A percentile compares a stretch with the other conserved stretches of the same genome.
phyloP scores from a whole-genome alignment of 2,797 vertebrate genomes.

The Crypturellus tataupa region DNA sequence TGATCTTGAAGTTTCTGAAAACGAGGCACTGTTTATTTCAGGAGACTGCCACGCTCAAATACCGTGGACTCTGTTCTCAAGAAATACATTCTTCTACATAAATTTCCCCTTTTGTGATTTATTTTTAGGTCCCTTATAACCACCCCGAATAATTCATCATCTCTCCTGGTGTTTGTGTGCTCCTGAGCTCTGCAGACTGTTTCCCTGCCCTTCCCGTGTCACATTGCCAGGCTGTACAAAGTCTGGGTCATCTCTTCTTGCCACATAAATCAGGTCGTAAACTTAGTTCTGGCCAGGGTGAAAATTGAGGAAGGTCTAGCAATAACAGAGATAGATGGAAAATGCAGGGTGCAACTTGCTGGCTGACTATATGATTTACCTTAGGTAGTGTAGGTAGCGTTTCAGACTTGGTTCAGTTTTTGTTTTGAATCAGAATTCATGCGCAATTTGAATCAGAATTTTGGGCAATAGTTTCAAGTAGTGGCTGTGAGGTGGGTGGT shows the following conservation, averaged over 20 bases:
- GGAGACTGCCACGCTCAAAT: not conserved
- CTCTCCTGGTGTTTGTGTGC: not conserved
- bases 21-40: not conserved
- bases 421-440: conserved; percentile 10
- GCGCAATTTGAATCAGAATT: not conserved
- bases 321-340: not conserved
- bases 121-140: not conserved
- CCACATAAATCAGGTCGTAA: not conserved
- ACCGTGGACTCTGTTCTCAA: not conserved
- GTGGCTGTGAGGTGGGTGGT: not conserved
- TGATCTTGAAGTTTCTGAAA: not conserved
- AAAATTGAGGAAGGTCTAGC: not conserved
- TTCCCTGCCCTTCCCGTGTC: not conserved
- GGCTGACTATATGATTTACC: not conserved
- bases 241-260: not conserved
- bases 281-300: not conserved
- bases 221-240: not conserved
- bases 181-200: not conserved
- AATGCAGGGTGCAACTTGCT: not conserved
- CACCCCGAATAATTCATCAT: not conserved
- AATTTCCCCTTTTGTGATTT: not conserved
- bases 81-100: not conserved
- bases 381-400: not conserved
- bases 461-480: not conserved
- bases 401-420: not conserved